Evolutionary conservation across 2,797 vertebrate genomes (phyloP).

Genomic region (Chaenodraco wilsoni): DNA sequence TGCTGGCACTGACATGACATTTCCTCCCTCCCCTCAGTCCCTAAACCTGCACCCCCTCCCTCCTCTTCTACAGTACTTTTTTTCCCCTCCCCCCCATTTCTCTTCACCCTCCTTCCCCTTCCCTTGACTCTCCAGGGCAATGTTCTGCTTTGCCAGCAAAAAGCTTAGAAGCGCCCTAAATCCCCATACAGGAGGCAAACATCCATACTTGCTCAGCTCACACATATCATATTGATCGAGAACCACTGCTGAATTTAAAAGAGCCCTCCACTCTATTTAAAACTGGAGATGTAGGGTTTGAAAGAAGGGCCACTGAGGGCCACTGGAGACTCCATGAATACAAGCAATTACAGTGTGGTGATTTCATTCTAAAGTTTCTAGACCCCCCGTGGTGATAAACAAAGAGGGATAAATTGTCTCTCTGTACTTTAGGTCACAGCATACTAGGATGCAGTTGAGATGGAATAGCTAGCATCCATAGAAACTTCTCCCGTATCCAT

Average conservation of each 20-base stretch:
- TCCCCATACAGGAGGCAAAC: slow-evolving; percentile 12
- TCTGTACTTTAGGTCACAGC: no score
- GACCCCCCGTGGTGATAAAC: no score
- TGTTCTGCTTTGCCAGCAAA: slow-evolving; percentile 19
- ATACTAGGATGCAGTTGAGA: no score
- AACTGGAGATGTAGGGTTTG: not conserved
- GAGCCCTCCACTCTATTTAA: not conserved
- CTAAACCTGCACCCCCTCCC: not conserved
- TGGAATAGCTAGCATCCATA: no score
- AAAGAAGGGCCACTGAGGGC: not conserved
- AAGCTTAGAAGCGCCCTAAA: not conserved
- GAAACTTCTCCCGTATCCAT: no score
- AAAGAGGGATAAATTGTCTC: no score
- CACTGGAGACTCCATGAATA: no score
- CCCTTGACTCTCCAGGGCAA: slow-evolving; percentile 12
- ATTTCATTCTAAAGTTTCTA: no score
- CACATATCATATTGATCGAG: slow-evolving; percentile 18
- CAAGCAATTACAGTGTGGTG: no score
- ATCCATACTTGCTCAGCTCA: not conserved
- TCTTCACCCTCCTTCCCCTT: not conserved
- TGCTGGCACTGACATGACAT: slow-evolving; percentile 25
- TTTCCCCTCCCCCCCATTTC: not conserved
- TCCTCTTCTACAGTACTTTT: not conserved
- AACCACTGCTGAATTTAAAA: not conserved
- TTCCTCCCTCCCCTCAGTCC: slow-evolving; percentile 11